These are phyloP conservation scores for Campoletis sonorensis DNA, from an alignment of 1,140 invertebrate genomes.

Conservation along the genomic window DNA sequence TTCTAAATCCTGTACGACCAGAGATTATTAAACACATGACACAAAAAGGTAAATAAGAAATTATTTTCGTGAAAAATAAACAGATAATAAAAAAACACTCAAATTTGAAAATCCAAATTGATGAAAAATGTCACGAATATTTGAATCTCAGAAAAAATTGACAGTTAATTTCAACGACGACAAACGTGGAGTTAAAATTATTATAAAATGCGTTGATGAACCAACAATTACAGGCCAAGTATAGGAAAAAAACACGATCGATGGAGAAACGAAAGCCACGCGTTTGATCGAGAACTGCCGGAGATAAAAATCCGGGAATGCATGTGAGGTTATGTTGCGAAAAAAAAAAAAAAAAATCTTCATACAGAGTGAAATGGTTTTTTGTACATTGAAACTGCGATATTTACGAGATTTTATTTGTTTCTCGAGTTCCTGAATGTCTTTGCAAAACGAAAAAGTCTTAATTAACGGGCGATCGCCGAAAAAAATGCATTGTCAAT, in stretches of 20 bases:
- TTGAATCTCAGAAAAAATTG: no score
- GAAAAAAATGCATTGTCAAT: conserved; percentile 22
- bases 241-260: neutral
- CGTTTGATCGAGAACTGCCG: neutral
- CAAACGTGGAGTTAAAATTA: no score
- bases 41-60: no score
- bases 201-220: neutral
- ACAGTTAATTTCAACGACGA: no score
- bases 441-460: neutral
- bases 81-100: no score
- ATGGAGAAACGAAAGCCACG: neutral
- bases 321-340: neutral
- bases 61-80: no score
- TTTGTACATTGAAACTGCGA: neutral
- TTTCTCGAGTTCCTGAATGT: neutral
- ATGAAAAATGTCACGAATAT: no score
- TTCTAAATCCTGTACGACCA: no score
- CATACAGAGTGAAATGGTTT: neutral
- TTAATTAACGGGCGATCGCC: neutral
- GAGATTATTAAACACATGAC: no score
- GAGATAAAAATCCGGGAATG: neutral
- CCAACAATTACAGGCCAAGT: neutral
- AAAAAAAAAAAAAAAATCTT: neutral
- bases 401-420: neutral
- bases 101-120: no score